A percentile compares a stretch with the other conserved stretches of the same genome.
Conservation (phyloP, 64 coral and sea anemone species). For the Porites lutea region DNA sequence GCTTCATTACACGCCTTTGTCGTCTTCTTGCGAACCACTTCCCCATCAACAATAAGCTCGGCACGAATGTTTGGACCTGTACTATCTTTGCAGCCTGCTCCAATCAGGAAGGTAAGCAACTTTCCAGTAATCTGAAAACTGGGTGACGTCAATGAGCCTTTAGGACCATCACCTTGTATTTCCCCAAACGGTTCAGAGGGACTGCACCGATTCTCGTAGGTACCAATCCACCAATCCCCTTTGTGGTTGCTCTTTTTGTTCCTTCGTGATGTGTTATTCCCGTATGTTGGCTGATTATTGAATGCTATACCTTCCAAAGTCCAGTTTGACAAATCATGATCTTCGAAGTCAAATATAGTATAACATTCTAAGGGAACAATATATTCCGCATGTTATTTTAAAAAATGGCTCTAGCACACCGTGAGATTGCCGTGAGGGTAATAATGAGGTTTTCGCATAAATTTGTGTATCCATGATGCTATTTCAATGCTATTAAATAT, state of each 20-base stretch:
- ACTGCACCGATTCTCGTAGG: constrained; percentile 11
- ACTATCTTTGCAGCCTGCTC: not conserved
- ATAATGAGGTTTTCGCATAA: no score
- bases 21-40: not conserved
- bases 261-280: not conserved
- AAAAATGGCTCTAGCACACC: no score
- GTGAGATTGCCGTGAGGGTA: no score
- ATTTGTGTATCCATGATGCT: no score
- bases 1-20: not conserved
- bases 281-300: not conserved
- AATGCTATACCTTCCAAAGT: not conserved
- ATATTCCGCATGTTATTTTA: no score
- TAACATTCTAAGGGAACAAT: not conserved
- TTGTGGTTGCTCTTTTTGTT: not conserved
- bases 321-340: not conserved
- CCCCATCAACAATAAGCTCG: constrained; percentile 27
- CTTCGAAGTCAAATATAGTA: not conserved
- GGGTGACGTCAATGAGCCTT: constrained; percentile 23
- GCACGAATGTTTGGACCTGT: not conserved
- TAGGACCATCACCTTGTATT: not conserved
- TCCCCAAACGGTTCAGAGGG: constrained; percentile 9
- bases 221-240: constrained; percentile 45
- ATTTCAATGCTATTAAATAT: no score
- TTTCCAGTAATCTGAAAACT: constrained; percentile 1
- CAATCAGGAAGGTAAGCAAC: constrained; percentile 15